Base-by-base conservation (phyloP, 2,797 vertebrate genomes). In the Lacerta bilineata region DNA sequence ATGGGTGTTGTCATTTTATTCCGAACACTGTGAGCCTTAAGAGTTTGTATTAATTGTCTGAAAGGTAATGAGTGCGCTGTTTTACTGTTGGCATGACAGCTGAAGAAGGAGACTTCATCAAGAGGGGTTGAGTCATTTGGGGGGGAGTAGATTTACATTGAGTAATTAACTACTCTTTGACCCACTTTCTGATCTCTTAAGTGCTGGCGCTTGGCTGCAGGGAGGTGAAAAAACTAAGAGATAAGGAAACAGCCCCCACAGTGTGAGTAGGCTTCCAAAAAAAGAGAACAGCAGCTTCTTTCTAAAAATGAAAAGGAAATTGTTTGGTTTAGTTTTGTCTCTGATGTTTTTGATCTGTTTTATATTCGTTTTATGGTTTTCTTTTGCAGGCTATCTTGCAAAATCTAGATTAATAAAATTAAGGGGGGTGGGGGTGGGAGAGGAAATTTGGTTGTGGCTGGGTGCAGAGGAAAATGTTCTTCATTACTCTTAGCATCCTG, bases 91-190 rank as follows among this genome's bases (percentile, higher is more conserved):
- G 64, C 91, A 76, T 46, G 64, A 23, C 10, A 4, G 59, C 20
- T 61, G 59, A 23, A 3, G 6, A 64, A 78, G 72, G 91, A 93
- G 86, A 91, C 27, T 68, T 95, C 76, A 71, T 2, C 76, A 86
- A 92, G 89, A 94, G 90, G 0, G 79, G 88, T 83, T 95, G 94
- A 96, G 72, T 97, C 95, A 96, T 39, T 55, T 55, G 83, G 92
- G 86, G 90, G 92, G 10, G 75, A 76, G 11, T 76, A 85, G 82
- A 74, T 95, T 95, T 94, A 92, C 41, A 36, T 79, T 87, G n/a
- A 93, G 68, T 84, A 93, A 93, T 95, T 95, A 94, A 91, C 68
- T 91, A 93, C 41, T 92, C 80, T 91, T 95, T 94, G 91, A 94
- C 90, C 83, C 93, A 27, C 71, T 92, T 77, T 94, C 61, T 86